Base-by-base conservation (phyloP, 2,113 vertebrate genomes). In the Opisthocomus hoazin region DNA sequence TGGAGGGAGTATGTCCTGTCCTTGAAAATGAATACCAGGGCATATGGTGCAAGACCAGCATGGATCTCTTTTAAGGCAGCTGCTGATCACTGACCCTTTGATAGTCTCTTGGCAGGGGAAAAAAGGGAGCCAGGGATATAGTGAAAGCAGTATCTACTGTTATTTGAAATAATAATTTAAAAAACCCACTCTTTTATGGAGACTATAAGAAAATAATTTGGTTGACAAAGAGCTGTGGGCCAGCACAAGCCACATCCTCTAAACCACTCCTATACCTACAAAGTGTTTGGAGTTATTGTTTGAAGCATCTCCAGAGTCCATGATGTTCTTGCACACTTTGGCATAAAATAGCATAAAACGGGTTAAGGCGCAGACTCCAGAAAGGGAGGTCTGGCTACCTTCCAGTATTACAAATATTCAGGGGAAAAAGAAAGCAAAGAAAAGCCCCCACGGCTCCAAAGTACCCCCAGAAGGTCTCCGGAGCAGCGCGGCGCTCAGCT, bases 401-500 rank as follows among this genome's bases (percentile, higher is more conserved):
- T 53, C 68, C 45, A 4, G 29, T 2, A 16, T 23, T 3, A 51
- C 23, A 48, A 34, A 39, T 15, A 5, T 21, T 65, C 2, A 14
- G 22, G 5, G 32, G 21, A 57, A 71, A 64, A 64, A 65, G 24
- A 14, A 69, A 23, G 27, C 43, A 15, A 30, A 46, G 26, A 26
- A 23, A 3, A 45, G 7, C 45, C 0, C 18, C 22, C 22, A 6
- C 5, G 9, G 6, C 43, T 20, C 66, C 26, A 26, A 9, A 41
- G 15, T 6, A 13, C 1, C 27, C 29, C 11, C 15, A 0, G 39
- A 39, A 56, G 15, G 48, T 45, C 57, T 43, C 3, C 1, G 56
- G 5, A 6, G 61, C 39, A 5, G 41, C 54, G 2, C 21, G 11
- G 73, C 1, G 3, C 26, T n/a, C 2, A 46, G 22, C 9, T 13